Evolutionary conservation across 2,888 invertebrate species (phyloP), one percentile per base, ranked within the genome.

Genomic region (Rotaria socialis): DNA sequence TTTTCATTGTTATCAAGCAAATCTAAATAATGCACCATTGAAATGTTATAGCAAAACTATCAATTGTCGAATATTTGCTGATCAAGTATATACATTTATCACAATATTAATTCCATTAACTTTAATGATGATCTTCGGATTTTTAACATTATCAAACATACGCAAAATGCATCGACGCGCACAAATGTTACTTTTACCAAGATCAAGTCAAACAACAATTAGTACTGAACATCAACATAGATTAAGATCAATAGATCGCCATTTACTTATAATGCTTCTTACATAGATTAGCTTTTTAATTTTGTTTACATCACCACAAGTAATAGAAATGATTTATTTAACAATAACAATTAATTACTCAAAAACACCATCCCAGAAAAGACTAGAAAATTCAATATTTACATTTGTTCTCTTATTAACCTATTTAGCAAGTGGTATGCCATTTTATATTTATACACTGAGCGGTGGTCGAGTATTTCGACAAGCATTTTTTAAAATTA

Each of bases 371-470:
- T 67, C 16, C 14, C 67, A 67, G 35, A 27, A 35, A 19, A 14
- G 14, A 19, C 14, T 67, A 2, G 67, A 67, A 67, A 67, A 67
- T 67, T 19, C 27, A 6, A 67, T 67, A 35, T 67, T 67, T 67
- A 11, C 27, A 27, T 67, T 67, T 67, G 27, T 16, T 41, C 35
- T 67, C 16, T 67, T 67, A 67, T 67, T 67, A 19, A 35, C 67
- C 5, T 67, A 67, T 67, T 41, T 67, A 67, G 67, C 67, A 0
- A 67, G 67, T 67, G 67, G 67, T 19, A 27, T 67, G 14, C 67
- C 67, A 67, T 67, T 67, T 41, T 67, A 67, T 67, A 67, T 67
- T 19, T 67, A 67, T 67, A 67, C 67, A 19, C 35, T 67, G 35
- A 27, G 35, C 35, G 67, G 67, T 67, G 35, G 67, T 16, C 4